These are phyloP conservation scores for Megalops atlanticus DNA, from an alignment of 2,113 vertebrate species.

Conservation along the genomic window DNA sequence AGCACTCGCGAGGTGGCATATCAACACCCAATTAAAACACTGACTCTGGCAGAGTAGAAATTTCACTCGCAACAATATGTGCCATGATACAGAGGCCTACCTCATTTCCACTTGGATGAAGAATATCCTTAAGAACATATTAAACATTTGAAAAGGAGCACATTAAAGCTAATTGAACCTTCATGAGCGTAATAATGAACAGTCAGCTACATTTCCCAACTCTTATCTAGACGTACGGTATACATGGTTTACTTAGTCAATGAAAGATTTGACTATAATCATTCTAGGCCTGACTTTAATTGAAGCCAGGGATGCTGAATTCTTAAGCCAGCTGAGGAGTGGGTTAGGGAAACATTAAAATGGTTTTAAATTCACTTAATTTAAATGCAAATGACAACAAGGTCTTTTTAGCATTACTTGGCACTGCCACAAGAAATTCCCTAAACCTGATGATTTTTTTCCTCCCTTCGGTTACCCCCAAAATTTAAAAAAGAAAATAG, in stretches of 20 bases:
- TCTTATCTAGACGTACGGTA: neutral
- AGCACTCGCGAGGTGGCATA: no score
- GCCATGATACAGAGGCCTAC: neutral
- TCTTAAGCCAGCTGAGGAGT: neutral
- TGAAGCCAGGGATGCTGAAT: conserved; percentile 13
- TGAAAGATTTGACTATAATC: conserved; percentile 2
- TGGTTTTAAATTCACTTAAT: conserved; percentile 25
- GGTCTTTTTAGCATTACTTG: conserved; percentile 31
- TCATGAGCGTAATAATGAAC: neutral
- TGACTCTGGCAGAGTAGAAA: neutral
- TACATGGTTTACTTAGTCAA: neutral
- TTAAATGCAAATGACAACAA: conserved; percentile 35
- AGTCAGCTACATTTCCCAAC: conserved; percentile 6
- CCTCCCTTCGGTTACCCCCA: neutral
- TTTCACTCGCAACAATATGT: neutral
- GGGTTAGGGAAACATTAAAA: conserved; percentile 6
- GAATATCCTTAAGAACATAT: neutral
- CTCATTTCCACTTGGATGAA: conserved; percentile 16
- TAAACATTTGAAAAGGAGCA: neutral
- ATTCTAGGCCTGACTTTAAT: neutral
- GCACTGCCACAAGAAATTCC: conserved; percentile 14
- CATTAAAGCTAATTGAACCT: conserved; percentile 17
- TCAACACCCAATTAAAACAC: neutral
- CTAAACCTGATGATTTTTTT: neutral
- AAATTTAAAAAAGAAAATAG: neutral